phyloP scores from a whole-genome alignment of 2,888 invertebrate genomes.

The Coelopa pilipes region DNA sequence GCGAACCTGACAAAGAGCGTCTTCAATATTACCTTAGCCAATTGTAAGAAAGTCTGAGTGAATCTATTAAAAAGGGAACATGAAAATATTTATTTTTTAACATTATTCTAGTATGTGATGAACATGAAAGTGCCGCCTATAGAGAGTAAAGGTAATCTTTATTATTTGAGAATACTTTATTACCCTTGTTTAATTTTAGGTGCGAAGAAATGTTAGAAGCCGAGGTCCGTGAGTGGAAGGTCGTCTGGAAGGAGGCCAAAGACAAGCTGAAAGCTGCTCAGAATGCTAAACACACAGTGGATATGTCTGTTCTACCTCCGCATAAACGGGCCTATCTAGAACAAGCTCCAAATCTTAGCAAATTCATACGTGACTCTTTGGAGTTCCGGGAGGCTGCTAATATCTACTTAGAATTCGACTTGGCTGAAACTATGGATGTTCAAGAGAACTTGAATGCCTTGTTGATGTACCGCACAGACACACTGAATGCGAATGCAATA shows the following conservation, averaged over 20 bases:
- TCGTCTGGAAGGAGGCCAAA: slow-evolving; percentile 39
- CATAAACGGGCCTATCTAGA: slow-evolving; percentile 55
- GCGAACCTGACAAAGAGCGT: slow-evolving; percentile 46
- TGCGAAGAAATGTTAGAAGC: slow-evolving; percentile 37
- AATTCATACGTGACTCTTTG: slow-evolving; percentile 51
- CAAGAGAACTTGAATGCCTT: slow-evolving; percentile 47
- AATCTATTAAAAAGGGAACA: neutral
- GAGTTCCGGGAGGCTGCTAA: slow-evolving; percentile 51
- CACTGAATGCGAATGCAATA: slow-evolving; percentile 37
- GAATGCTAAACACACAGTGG: slow-evolving; percentile 42
- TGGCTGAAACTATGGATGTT: slow-evolving; percentile 48
- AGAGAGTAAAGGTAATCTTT: slow-evolving; percentile 44
- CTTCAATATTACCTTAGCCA: slow-evolving; percentile 50
- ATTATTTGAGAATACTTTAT: neutral
- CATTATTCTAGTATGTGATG: neutral
- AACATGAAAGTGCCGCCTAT: slow-evolving; percentile 39
- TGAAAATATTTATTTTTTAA: neutral
- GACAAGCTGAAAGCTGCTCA: slow-evolving; percentile 28
- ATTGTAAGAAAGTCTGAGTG: slow-evolving; percentile 43
- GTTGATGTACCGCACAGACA: slow-evolving; percentile 42
- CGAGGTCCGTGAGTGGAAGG: slow-evolving; percentile 53
- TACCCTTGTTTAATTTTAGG: slow-evolving; percentile 37
- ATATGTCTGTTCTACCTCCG: slow-evolving; percentile 45
- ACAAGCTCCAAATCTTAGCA: slow-evolving; percentile 50
- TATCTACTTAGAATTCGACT: slow-evolving; percentile 49